phyloP scores from a whole-genome alignment of 2,797 vertebrate species.

The Gorsachius magnificus region DNA sequence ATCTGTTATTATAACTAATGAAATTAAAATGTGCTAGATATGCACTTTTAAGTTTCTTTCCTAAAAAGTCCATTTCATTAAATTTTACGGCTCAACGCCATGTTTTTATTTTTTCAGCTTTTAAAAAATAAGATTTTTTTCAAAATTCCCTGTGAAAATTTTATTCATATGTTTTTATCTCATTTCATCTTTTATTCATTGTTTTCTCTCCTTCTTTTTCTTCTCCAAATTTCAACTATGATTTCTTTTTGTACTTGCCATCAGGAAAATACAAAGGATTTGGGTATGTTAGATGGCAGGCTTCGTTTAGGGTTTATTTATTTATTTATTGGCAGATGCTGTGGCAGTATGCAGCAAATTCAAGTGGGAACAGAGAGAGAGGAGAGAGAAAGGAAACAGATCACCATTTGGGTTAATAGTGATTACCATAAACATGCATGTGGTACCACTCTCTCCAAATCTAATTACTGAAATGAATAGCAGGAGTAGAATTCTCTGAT shows the following conservation, averaged over 20 bases:
- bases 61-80: not conserved
- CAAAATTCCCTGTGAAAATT: not conserved
- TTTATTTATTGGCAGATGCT: not conserved
- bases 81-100: not conserved
- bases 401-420: conserved; percentile 11
- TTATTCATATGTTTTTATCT: not conserved
- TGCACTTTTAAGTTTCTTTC: not conserved
- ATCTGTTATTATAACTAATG: not conserved
- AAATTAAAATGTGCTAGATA: not conserved
- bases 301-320: not conserved
- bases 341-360: conserved; percentile 8
- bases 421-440: conserved; percentile 29
- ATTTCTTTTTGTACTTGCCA: not conserved
- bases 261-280: not conserved
- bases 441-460: conserved; percentile 9
- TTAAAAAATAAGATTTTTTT: not conserved
- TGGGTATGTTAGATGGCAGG: not conserved
- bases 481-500: conserved; percentile 8
- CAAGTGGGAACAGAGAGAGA: not conserved
- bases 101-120: not conserved
- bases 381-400: not conserved
- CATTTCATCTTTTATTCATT: not conserved
- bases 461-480: conserved; percentile 55
- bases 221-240: not conserved
- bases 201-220: not conserved